Base-by-base conservation (phyloP, 2,113 vertebrate genomes). In the Poeciliopsis prolifica region DNA sequence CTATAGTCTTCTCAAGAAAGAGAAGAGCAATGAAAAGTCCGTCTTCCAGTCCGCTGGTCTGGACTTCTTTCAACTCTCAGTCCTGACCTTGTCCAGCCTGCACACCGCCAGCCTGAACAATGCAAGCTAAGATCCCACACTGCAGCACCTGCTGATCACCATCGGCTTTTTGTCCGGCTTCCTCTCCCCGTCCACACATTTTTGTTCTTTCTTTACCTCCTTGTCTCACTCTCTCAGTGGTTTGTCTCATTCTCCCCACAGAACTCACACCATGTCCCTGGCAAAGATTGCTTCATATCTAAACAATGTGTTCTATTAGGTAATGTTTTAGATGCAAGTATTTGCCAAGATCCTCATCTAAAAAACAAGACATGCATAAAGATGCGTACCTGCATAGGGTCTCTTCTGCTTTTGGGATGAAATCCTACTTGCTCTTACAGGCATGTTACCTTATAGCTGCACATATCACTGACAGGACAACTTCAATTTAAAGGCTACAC, bases 381-480 rank as follows among this genome's bases (percentile, higher is more conserved):
- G 5, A 74, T 42, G 30, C 82, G 58, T 51, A 93, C 91, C 92
- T 83, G 67, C 28, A 28, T 70, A 87, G 4, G 81, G 78, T 33
- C 86, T 88, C 70, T 60, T 89, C 61, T 84, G 68, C 70, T 87
- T 91, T 68, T 44, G 69, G 61, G 60, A 81, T 85, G 84, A 90
- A 72, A 89, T 83, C 84, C 37, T 77, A 12, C 85, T 85, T 62
- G 67, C 88, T 72, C 83, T 89, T 19, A 87, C 69, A 64, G 91
- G 87, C 90, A 92, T 93, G 79, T 70, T 61, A 70, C 58, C 24
- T 66, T 65, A 65, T 75, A 31, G 37, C 26, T 51, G 67, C 44
- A 8, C 65, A 40, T 75, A 9, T 0, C 65, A 33, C 65, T 68
- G 71, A 17, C 61, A 67, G 58, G 65, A 60, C 42, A 2, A 70